A percentile compares a stretch with the other conserved stretches of the same genome.
Conservation (phyloP, 23 tunicate genomes). For the Botrylloides violaceus region DNA sequence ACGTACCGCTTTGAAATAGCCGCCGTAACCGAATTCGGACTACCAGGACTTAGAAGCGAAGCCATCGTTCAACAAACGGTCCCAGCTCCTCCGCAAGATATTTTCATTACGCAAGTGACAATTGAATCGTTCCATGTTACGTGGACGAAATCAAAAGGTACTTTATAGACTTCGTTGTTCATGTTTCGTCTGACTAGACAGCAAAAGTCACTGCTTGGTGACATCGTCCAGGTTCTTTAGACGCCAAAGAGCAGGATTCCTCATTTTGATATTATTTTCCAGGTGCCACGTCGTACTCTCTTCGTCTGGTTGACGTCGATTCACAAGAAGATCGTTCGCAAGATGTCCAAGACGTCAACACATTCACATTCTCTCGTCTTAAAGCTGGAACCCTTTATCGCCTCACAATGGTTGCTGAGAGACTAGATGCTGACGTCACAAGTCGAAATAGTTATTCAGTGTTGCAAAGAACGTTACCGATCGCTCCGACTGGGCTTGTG, state of each 20-base stretch:
- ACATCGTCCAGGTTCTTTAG: too few species aligned
- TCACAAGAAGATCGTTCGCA: not conserved
- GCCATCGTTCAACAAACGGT: conserved; percentile 16
- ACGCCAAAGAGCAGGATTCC: too few species aligned
- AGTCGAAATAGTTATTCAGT: conserved; percentile 10
- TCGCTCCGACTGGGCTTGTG: conserved; percentile 11
- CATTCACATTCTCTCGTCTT: not conserved
- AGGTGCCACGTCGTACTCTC: conserved; percentile 17
- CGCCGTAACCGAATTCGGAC: conserved; percentile 11
- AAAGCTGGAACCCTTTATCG: conserved; percentile 6
- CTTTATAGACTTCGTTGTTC: too few species aligned
- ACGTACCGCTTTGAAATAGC: conserved; percentile 10
- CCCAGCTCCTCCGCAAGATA: conserved; percentile 26
- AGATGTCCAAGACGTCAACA: conserved; percentile 1
- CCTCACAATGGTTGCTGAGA: conserved; percentile 8
- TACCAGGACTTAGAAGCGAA: conserved; percentile 3
- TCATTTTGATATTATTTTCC: not conserved
- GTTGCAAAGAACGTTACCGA: not conserved
- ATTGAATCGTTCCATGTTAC: not conserved
- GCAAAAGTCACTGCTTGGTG: too few species aligned
- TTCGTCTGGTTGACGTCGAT: not conserved
- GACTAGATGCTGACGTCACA: conserved; percentile 14
- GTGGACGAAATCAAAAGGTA: conserved; percentile 26
- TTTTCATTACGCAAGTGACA: conserved; percentile 2
- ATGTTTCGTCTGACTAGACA: too few species aligned